phyloP scores from a whole-genome alignment of 2,888 invertebrate species.

The Epistrophe eligans region DNA sequence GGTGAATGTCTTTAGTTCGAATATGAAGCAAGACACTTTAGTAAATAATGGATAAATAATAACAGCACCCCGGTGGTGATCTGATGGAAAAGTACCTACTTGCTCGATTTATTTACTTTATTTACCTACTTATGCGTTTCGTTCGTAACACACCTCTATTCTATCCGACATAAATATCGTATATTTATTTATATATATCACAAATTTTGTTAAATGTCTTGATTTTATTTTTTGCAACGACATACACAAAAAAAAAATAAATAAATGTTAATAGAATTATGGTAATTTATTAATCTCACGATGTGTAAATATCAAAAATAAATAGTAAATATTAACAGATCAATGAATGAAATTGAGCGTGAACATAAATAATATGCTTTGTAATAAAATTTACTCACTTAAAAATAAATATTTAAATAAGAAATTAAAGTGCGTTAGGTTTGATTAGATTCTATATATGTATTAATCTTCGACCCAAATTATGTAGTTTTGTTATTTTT shows the following conservation, averaged over 20 bases:
- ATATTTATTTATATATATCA: background rate
- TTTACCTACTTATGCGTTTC: background rate
- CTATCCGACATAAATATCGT: background rate
- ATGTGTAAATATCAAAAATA: slow-evolving; percentile 1
- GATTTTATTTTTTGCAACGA: background rate
- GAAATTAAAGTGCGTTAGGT: background rate
- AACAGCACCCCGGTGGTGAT: slow-evolving; percentile 10
- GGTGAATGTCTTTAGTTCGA: slow-evolving; percentile 3
- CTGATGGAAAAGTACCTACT: slow-evolving; percentile 26
- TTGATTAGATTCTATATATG: background rate
- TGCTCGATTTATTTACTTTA: background rate
- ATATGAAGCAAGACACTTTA: background rate
- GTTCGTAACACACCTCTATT: background rate
- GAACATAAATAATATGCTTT: background rate
- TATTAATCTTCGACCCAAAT: slow-evolving; percentile 4
- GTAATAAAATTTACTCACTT: background rate
- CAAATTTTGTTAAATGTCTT: background rate
- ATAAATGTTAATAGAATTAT: background rate
- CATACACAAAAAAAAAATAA: no score
- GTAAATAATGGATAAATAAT: slow-evolving; percentile 18
- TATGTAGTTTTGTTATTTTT: background rate
- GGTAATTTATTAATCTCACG: background rate
- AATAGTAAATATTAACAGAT: slow-evolving; percentile 15
- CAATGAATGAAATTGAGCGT: slow-evolving; percentile 30
- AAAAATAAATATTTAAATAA: slow-evolving; percentile 14